Evolutionary conservation across 2,113 vertebrate genomes (phyloP).

Genomic region (Myotis lucifugus): DNA sequence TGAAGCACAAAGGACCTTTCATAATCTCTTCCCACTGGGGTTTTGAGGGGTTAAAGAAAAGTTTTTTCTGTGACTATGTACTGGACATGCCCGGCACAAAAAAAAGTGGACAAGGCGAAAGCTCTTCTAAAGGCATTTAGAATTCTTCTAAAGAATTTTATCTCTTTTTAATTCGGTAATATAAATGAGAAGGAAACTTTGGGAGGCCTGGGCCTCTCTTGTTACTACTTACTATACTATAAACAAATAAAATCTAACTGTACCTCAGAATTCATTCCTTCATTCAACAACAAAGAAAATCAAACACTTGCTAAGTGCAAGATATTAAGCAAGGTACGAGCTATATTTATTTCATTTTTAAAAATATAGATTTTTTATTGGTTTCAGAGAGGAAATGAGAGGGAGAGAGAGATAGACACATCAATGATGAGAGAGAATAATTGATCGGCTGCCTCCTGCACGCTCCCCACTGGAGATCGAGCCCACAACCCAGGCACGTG

Average conservation of each 20-base stretch:
- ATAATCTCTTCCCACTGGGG: not conserved
- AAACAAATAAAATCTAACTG: constrained; percentile 39
- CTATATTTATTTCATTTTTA: not conserved
- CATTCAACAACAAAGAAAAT: not conserved
- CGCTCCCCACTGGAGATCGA: too few relatives aligned
- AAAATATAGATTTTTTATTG: too few relatives aligned
- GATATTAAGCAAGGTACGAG: not conserved
- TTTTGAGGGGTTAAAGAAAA: not conserved
- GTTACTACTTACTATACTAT: not conserved
- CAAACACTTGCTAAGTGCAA: constrained; percentile 24
- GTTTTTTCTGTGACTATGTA: constrained; percentile 32
- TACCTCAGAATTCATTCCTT: constrained; percentile 1
- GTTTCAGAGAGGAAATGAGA: too few relatives aligned
- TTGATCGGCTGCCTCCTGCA: too few relatives aligned
- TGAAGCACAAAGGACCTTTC: constrained; percentile 44
- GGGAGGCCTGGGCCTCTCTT: not conserved
- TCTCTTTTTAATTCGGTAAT: constrained; percentile 17
- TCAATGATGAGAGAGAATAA: too few relatives aligned
- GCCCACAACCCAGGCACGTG: too few relatives aligned
- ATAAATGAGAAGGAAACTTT: not conserved
- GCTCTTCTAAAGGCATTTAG: not conserved
- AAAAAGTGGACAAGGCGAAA: not conserved
- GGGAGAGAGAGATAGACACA: too few relatives aligned
- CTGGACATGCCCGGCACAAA: not conserved
- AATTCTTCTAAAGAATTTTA: too few relatives aligned